phyloP scores from a whole-genome alignment of 2,797 vertebrate genomes.

The Hydrophis major region DNA sequence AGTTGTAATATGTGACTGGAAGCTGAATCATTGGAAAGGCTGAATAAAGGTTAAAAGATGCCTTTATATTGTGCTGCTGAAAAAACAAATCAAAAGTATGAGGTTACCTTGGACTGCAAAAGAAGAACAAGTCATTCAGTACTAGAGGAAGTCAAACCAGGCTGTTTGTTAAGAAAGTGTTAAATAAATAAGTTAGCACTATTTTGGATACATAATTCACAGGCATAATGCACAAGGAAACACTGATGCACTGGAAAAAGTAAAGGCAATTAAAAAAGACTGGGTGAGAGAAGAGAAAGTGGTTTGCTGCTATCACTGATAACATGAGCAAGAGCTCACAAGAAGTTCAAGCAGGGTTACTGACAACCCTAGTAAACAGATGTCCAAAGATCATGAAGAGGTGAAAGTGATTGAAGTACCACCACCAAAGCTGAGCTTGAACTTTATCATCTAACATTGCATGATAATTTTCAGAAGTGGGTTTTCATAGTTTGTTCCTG shows the following conservation, averaged over 20 bases:
- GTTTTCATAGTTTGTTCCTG: background rate
- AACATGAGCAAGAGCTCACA: background rate
- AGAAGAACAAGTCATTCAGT: background rate
- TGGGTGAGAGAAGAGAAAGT: background rate
- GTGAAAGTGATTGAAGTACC: background rate
- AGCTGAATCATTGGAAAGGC: background rate
- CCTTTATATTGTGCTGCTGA: background rate
- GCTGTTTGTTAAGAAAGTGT: background rate
- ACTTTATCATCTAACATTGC: background rate
- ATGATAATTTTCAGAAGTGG: background rate
- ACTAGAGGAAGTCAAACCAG: background rate
- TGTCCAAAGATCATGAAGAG: background rate
- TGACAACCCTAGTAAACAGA: background rate
- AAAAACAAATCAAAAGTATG: background rate
- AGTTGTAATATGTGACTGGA: background rate
- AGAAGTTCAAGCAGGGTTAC: background rate
- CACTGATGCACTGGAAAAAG: background rate
- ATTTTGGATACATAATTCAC: background rate
- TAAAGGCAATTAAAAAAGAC: background rate
- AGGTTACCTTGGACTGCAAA: background rate
- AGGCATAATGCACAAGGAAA: background rate
- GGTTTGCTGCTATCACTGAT: background rate
- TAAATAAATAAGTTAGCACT: background rate
- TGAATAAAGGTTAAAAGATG: background rate
- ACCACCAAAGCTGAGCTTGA: background rate